Conservation (phyloP, 2,888 invertebrate species). For the Drosophila kuntzei region DNA sequence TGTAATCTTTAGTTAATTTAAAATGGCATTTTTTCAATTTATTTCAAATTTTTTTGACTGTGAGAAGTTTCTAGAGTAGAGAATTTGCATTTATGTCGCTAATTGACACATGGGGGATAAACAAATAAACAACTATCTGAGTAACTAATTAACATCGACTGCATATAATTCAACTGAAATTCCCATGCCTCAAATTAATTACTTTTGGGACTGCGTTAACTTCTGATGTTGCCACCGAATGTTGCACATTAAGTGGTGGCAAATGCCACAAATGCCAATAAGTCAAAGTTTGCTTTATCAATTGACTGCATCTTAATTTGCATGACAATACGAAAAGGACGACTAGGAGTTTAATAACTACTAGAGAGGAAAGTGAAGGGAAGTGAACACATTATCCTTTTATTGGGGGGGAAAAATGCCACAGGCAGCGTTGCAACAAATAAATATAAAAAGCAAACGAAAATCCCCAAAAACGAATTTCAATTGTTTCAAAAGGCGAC, state of each 20-base stretch:
- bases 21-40: too few species aligned
- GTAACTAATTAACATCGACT: neutral
- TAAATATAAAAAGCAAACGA: slow-evolving; percentile 27
- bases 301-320: slow-evolving; percentile 67
- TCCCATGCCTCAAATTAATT: slow-evolving; percentile 6
- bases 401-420: slow-evolving; percentile 12
- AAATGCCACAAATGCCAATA: slow-evolving; percentile 25
- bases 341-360: slow-evolving; percentile 7
- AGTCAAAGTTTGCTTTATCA: slow-evolving; percentile 53
- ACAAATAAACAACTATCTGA: neutral
- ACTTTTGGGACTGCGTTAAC: neutral
- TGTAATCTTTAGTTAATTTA: too few species aligned
- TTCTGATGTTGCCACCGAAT: neutral
- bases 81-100: neutral
- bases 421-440: slow-evolving; percentile 35
- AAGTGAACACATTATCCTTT: slow-evolving; percentile 43
- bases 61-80: neutral
- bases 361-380: neutral
- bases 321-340: slow-evolving; percentile 46
- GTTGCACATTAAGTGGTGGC: neutral
- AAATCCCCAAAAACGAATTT: slow-evolving; percentile 63
- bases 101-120: neutral
- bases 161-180: neutral
- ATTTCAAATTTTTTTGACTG: too few species aligned
- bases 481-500: slow-evolving; percentile 69